Conservation (phyloP, 2,113 vertebrate genomes). For the Solea senegalensis region DNA sequence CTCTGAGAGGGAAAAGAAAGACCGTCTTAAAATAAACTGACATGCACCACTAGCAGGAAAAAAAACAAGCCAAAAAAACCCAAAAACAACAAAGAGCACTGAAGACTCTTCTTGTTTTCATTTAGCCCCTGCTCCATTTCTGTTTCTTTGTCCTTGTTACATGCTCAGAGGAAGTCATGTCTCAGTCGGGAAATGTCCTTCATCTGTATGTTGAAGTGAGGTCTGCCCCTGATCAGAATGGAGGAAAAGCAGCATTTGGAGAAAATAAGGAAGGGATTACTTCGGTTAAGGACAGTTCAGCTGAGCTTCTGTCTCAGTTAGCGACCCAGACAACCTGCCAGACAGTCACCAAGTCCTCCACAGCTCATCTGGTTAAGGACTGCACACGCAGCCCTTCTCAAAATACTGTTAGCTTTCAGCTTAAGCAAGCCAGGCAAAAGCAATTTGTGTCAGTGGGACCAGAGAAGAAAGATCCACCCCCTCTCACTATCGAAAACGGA, state of each 20-base stretch:
- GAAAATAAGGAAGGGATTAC: conserved; percentile 23
- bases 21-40: conserved; percentile 67
- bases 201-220: conserved; percentile 82
- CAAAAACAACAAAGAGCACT: conserved; percentile 21
- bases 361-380: conserved; percentile 56
- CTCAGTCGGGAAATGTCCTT: conserved; percentile 80
- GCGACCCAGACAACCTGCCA: conserved; percentile 70
- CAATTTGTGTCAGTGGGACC: conserved; percentile 32
- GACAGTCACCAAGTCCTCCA: conserved; percentile 35
- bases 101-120: conserved; percentile 2
- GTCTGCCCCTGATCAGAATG: conserved; percentile 72
- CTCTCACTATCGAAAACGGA: conserved; percentile 52
- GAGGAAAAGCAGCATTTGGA: conserved; percentile 45
- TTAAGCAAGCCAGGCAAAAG: conserved; percentile 49
- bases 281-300: conserved; percentile 49
- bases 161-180: conserved; percentile 74
- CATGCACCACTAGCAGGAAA: conserved; percentile 54
- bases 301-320: conserved; percentile 65
- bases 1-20: conserved; percentile 53
- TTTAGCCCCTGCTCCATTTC: conserved; percentile 36
- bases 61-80: conserved; percentile 24
- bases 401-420: conserved; percentile 53
- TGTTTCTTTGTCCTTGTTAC: conserved; percentile 51
- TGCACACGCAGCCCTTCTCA: conserved; percentile 44
- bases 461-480: conserved; percentile 54